Evolutionary conservation across 2,888 invertebrate genomes (phyloP).

Genomic region (Lepidocyrtoides sp.): DNA sequence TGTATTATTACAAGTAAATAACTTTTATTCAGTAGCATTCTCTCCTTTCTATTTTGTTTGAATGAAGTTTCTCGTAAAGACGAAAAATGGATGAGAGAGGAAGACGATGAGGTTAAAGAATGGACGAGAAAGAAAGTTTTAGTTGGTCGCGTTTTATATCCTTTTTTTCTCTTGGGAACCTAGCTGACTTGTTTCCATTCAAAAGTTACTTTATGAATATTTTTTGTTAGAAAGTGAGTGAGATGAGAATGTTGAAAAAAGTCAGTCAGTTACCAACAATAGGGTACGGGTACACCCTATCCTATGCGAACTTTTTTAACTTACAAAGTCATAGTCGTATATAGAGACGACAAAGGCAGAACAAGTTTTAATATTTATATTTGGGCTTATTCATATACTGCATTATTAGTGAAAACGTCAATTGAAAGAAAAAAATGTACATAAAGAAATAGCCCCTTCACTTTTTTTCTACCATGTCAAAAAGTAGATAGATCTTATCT

Average conservation of each 20-base stretch:
- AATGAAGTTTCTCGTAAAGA: not conserved
- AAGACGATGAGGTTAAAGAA: not conserved
- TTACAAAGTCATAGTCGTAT: not conserved
- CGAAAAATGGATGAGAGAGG: not conserved
- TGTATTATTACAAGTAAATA: slow-evolving; percentile 72
- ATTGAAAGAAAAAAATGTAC: too few relatives aligned
- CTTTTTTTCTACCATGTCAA: too few relatives aligned
- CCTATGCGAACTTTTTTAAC: not conserved
- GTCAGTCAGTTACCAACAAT: slow-evolving; percentile 46
- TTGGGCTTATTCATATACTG: too few relatives aligned
- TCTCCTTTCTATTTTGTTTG: not conserved
- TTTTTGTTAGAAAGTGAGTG: not conserved
- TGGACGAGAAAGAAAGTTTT: not conserved
- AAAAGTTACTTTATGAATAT: slow-evolving; percentile 46
- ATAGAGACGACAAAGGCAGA: too few relatives aligned
- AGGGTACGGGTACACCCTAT: not conserved
- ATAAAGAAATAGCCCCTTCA: too few relatives aligned
- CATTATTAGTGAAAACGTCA: too few relatives aligned
- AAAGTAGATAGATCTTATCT: too few relatives aligned
- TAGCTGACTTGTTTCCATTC: slow-evolving; percentile 21
- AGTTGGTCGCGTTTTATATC: not conserved
- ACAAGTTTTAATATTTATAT: too few relatives aligned
- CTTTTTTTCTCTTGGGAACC: slow-evolving; percentile 33
- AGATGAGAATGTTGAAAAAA: slow-evolving; percentile 20
- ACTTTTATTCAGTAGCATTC: slow-evolving; percentile 41